These are phyloP conservation scores for Eulithis testata DNA, from an alignment of 2,888 invertebrate genomes.

Conservation along the genomic window DNA sequence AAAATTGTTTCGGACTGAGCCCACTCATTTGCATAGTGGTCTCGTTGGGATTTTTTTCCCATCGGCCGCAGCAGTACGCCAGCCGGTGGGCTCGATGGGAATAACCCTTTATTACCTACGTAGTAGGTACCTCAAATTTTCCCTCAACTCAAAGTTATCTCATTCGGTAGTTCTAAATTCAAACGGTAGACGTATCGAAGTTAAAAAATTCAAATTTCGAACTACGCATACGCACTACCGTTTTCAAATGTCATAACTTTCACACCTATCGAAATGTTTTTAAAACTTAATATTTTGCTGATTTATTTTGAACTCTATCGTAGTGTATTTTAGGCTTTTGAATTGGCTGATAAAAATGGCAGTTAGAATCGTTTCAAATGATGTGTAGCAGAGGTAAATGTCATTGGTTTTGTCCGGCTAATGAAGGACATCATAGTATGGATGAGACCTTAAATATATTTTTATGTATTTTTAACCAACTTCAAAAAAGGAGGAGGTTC, in stretches of 20 bases:
- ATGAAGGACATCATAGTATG: slow-evolving; percentile 62
- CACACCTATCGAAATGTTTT: slow-evolving; percentile 61
- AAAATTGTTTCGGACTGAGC: no score
- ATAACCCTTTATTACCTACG: no score
- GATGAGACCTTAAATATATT: slow-evolving; percentile 42
- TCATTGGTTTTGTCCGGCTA: slow-evolving; percentile 79
- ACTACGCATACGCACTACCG: slow-evolving; percentile 52
- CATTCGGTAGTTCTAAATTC: slow-evolving; percentile 35
- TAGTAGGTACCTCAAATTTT: neutral
- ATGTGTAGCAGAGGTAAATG: slow-evolving; percentile 64
- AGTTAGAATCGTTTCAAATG: slow-evolving; percentile 47
- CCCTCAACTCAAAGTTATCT: slow-evolving; percentile 9
- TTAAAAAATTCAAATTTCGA: slow-evolving; percentile 63
- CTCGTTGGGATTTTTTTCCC: no score
- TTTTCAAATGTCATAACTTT: slow-evolving; percentile 77
- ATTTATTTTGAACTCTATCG: slow-evolving; percentile 32
- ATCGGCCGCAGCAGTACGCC: no score
- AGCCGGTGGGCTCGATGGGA: neutral
- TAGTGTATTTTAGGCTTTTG: fast-evolving
- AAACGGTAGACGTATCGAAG: slow-evolving; percentile 51
- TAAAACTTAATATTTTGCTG: slow-evolving; percentile 25
- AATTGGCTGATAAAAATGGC: slow-evolving; percentile 9
- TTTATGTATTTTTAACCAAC: no score
- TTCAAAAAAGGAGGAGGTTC: no score
- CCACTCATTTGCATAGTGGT: no score